A percentile compares a stretch with the other conserved stretches of the same genome.
These are phyloP conservation scores for Lutraria rhynchaena DNA, from an alignment of 1,140 invertebrate genomes.

Conservation along the genomic window DNA sequence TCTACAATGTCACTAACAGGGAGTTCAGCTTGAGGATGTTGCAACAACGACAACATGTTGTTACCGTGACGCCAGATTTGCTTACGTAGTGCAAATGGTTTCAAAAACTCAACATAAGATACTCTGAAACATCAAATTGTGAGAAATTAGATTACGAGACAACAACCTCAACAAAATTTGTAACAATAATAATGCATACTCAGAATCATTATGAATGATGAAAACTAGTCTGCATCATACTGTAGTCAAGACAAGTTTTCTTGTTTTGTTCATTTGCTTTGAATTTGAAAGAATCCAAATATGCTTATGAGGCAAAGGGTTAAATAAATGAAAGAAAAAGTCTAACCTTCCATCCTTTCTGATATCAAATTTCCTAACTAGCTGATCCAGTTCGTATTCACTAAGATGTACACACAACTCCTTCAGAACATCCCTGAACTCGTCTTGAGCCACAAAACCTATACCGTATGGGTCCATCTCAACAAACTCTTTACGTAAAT, in stretches of 20 bases:
- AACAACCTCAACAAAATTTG: too few species aligned
- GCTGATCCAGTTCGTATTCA: slow-evolving; percentile 77
- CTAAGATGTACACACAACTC: slow-evolving; percentile 81
- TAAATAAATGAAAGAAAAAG: too few species aligned
- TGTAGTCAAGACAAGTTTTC: too few species aligned
- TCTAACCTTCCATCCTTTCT: slow-evolving; percentile 77
- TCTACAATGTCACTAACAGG: slow-evolving; percentile 77
- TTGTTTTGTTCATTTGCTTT: neutral
- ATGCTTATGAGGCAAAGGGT: too few species aligned
- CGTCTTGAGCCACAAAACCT: slow-evolving; percentile 77
- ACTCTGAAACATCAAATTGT: slow-evolving; percentile 73
- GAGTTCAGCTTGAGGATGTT: slow-evolving; percentile 77
- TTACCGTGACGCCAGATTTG: slow-evolving; percentile 80
- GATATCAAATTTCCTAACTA: slow-evolving; percentile 76
- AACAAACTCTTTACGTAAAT: slow-evolving; percentile 80
- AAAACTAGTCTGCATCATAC: too few species aligned
- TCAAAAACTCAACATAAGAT: slow-evolving; percentile 80
- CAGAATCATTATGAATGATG: too few species aligned
- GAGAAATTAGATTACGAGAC: too few species aligned
- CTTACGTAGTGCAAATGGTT: slow-evolving; percentile 79
- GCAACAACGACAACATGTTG: slow-evolving; percentile 77
- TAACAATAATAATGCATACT: too few species aligned
- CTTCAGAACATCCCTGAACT: slow-evolving; percentile 80
- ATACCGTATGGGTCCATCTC: slow-evolving; percentile 81
- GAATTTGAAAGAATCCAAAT: too few species aligned